Evolutionary conservation across 1,140 invertebrate species (phyloP).

Genomic region (Samia ricini): DNA sequence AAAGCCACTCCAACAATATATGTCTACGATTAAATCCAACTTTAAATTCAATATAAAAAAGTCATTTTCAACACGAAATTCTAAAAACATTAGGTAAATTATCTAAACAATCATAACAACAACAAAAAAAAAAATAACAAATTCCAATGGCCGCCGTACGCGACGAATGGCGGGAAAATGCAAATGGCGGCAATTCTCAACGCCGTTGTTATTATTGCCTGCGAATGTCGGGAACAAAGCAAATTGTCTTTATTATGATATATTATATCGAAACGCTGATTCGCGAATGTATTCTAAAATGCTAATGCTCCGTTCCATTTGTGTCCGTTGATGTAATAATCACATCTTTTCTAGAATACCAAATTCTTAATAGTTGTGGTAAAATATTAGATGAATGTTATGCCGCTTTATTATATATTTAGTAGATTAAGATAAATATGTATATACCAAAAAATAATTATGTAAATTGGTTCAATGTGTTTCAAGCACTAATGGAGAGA

Average conservation of each 20-base stretch:
- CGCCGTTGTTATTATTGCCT: constrained; percentile 8
- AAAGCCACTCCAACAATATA: too few species aligned
- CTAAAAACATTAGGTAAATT: background rate
- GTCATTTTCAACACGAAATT: background rate
- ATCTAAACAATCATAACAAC: background rate
- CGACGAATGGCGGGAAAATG: background rate
- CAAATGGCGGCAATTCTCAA: background rate
- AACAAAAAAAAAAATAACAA: background rate
- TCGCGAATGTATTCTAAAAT: background rate
- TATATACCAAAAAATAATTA: too few species aligned
- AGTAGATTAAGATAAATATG: too few species aligned
- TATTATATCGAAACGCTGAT: constrained; percentile 4
- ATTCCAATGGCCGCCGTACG: background rate
- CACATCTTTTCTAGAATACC: background rate
- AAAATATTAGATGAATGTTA: too few species aligned
- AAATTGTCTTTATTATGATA: constrained; percentile 11
- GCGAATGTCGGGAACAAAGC: background rate
- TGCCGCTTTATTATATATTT: too few species aligned
- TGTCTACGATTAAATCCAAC: background rate
- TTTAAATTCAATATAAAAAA: background rate
- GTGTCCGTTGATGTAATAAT: background rate
- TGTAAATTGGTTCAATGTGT: too few species aligned
- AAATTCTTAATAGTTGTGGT: too few species aligned
- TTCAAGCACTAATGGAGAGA: too few species aligned
- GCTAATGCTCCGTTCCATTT: constrained; percentile 4